Base-by-base conservation (phyloP, 2,888 invertebrate species). In the Tanytarsus gracilentus region DNA sequence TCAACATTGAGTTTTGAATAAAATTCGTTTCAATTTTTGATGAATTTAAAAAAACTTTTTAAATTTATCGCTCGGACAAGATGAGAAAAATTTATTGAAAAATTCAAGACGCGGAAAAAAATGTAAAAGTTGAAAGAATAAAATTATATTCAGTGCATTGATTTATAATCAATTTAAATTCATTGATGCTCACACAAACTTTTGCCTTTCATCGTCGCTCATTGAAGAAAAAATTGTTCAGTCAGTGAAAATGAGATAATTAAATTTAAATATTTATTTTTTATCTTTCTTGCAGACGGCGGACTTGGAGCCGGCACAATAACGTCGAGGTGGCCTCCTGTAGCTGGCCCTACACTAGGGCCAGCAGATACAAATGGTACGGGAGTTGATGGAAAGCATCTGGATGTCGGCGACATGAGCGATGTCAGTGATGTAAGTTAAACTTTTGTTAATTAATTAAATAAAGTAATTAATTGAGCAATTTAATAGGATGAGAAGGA, bases 301-400 rank as follows among this genome's bases (percentile, higher is more conserved):
- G 60, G 60, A 50, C 50, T 60, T n/a, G 60, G 60, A 60, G 33
- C 60, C 26, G 60, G 60, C 50, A 56, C 89, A 83, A 92, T 92
- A 88, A 88, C 91, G 80, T 91, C 92, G 76, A 88, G 91, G 86
- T 92, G 92, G 92, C 89, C 90, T 79, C 86, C 91, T 78, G 88
- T 89, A 77, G 79, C 84, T 79, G 85, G 85, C 79, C 84, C 85
- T 66, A 70, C 48, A 14, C 58, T 48, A 11, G 74, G 74, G 78
- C 82, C 83, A 78, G 86, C 88, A 83, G 90, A 90, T 78, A 86
- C 89, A 78, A 88, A 89, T 80, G 88, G 89, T 81, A 84, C 88
- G 83, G 88, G 88, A 80, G 85, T 88, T 79, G 89, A 89, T 78
- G 84, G 87, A 75, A 88, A 89, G 77, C 88, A 89, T 75, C 82